Evolutionary conservation across 2,113 vertebrate species (phyloP).

Genomic region (Menura novaehollandiae): DNA sequence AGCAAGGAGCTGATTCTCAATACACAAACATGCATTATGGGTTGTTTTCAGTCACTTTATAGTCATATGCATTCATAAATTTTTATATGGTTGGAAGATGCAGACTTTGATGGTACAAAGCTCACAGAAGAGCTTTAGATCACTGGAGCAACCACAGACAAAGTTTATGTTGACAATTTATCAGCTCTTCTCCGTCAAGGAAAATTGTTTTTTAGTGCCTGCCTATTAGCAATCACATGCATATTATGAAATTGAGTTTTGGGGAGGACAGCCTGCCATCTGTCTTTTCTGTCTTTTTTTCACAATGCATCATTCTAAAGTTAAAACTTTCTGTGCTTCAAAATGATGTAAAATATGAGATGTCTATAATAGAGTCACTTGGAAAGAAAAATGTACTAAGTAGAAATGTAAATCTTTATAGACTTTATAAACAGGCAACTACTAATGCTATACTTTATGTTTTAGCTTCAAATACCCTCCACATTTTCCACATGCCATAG

Average conservation of each 20-base stretch:
- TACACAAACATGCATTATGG: slow-evolving; percentile 49
- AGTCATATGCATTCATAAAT: slow-evolving; percentile 72
- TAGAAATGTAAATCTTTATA: slow-evolving; percentile 54
- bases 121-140: slow-evolving; percentile 69
- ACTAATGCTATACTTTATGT: slow-evolving; percentile 26
- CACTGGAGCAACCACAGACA: slow-evolving; percentile 51
- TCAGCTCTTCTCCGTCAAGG: slow-evolving; percentile 66
- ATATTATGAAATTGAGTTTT: slow-evolving; percentile 77
- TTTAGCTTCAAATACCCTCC: slow-evolving; percentile 38
- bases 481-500: neutral
- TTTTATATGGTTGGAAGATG: slow-evolving; percentile 65
- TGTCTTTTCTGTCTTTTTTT: slow-evolving; percentile 70
- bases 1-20: slow-evolving; percentile 21
- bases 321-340: slow-evolving; percentile 67
- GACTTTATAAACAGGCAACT: slow-evolving; percentile 47
- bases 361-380: slow-evolving; percentile 49
- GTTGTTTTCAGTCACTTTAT: slow-evolving; percentile 66
- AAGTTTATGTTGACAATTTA: slow-evolving; percentile 76
- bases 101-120: slow-evolving; percentile 63
- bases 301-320: slow-evolving; percentile 50
- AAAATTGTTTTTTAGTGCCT: slow-evolving; percentile 75
- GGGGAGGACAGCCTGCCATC: slow-evolving; percentile 71
- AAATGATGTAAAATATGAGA: slow-evolving; percentile 62
- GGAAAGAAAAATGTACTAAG: slow-evolving; percentile 62
- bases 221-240: slow-evolving; percentile 74